A percentile compares a stretch with the other conserved stretches of the same genome.
These are phyloP conservation scores for Lamellibrachia satsuma DNA, from an alignment of 2,888 invertebrate species.

Conservation along the genomic window DNA sequence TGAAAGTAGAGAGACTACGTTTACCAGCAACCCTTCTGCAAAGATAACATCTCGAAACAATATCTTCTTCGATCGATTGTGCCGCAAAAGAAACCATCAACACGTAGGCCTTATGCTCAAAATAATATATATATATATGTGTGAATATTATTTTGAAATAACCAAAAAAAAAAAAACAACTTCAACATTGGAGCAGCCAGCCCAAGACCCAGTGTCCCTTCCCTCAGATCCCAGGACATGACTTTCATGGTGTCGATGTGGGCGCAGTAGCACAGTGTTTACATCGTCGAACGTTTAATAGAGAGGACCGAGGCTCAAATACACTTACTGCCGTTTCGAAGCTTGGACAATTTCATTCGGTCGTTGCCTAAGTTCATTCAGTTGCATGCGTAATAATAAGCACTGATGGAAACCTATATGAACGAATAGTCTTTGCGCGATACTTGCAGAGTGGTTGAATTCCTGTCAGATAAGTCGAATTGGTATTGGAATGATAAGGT, in stretches of 20 bases:
- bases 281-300: not conserved
- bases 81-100: not conserved
- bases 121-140: too few species aligned
- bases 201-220: too few species aligned
- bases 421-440: too few species aligned
- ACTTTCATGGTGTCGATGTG: not conserved
- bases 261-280: not conserved
- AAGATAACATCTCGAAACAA: not conserved
- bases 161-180: too few species aligned
- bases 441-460: too few species aligned
- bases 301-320: not conserved
- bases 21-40: not conserved
- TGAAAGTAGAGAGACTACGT: conserved; percentile 39
- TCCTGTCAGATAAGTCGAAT: too few species aligned
- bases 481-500: too few species aligned
- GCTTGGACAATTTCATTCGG: not conserved
- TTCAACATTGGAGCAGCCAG: too few species aligned
- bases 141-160: too few species aligned
- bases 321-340: not conserved
- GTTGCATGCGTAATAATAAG: not conserved
- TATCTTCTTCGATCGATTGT: not conserved
- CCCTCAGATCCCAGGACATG: not conserved
- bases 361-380: not conserved
- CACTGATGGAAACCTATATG: not conserved
- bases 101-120: not conserved